Evolutionary conservation across 2,888 invertebrate genomes (phyloP).

Genomic region (Microchrysa polita): DNA sequence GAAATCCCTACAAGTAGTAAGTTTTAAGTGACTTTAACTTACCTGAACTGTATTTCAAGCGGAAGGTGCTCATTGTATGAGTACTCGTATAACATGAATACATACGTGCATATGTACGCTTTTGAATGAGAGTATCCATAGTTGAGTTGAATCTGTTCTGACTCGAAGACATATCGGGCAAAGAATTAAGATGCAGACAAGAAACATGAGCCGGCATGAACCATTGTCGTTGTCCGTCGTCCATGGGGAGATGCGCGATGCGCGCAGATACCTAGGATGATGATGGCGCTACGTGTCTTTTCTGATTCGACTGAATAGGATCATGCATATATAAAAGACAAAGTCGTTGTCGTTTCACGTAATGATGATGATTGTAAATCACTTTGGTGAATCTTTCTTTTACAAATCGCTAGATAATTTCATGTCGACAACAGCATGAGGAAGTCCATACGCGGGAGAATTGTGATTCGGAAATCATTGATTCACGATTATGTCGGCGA

Average conservation of each 20-base stretch:
- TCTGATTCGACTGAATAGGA: constrained; percentile 10
- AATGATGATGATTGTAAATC: constrained; percentile 44
- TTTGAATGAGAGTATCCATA: too few relatives aligned
- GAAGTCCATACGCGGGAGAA: constrained; percentile 16
- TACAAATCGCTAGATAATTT: constrained; percentile 43
- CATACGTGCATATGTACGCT: too few relatives aligned
- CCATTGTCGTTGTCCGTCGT: too few relatives aligned
- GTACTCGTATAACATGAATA: too few relatives aligned
- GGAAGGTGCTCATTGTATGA: too few relatives aligned
- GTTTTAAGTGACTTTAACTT: constrained; percentile 22
- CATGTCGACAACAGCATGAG: constrained; percentile 28
- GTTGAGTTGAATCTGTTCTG: too few relatives aligned
- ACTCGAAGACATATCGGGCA: not conserved
- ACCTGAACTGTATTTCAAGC: constrained; percentile 9
- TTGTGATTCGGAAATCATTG: constrained; percentile 38
- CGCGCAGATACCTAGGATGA: not conserved
- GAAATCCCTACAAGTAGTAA: constrained; percentile 22
- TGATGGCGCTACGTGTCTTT: constrained; percentile 28
- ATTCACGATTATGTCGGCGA: constrained; percentile 37
- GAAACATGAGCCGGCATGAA: constrained; percentile 13
- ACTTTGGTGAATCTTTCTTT: constrained; percentile 41
- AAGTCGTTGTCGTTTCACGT: constrained; percentile 36
- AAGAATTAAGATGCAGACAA: constrained; percentile 27
- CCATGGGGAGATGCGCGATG: too few relatives aligned
- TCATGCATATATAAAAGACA: constrained; percentile 30